Percentiles rank a stretch among this genome's conserved stretches.
phyloP scores from a whole-genome alignment of 2,797 vertebrate genomes.

The Cirrhinus molitorella region DNA sequence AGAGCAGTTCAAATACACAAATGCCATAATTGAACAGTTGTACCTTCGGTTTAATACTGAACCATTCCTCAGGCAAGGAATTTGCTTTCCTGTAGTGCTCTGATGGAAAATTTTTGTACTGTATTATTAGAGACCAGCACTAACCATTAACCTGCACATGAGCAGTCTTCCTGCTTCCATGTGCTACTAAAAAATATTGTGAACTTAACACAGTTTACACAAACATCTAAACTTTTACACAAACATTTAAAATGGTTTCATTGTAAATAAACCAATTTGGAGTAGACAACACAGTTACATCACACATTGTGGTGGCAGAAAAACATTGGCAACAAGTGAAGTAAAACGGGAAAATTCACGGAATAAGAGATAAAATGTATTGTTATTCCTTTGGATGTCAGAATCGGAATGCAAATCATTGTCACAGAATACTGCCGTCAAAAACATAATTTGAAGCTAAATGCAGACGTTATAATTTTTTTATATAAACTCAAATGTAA shows the following conservation, averaged over 20 bases:
- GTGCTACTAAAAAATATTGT: neutral
- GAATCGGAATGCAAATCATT: too few species aligned
- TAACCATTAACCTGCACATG: neutral
- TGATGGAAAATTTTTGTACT: neutral
- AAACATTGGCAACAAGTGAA: too few species aligned
- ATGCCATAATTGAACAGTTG: conserved; percentile 7
- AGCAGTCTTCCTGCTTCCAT: neutral
- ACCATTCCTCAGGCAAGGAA: neutral
- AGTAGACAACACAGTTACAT: too few species aligned
- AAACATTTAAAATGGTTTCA: neutral
- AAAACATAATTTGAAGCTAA: too few species aligned
- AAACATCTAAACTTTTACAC: neutral
- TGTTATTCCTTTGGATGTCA: too few species aligned
- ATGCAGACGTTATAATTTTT: too few species aligned
- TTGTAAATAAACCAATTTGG: neutral
- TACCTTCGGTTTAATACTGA: neutral
- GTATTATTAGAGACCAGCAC: neutral
- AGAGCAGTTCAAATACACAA: conserved; percentile 16
- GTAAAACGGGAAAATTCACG: too few species aligned
- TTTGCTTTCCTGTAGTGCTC: neutral
- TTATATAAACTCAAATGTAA: too few species aligned
- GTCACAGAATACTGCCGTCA: too few species aligned
- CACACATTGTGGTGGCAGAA: too few species aligned
- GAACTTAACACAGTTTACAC: neutral
- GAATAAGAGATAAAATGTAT: too few species aligned